phyloP scores from a whole-genome alignment of 2,888 invertebrate species.

The Stenichneumon culpator region DNA sequence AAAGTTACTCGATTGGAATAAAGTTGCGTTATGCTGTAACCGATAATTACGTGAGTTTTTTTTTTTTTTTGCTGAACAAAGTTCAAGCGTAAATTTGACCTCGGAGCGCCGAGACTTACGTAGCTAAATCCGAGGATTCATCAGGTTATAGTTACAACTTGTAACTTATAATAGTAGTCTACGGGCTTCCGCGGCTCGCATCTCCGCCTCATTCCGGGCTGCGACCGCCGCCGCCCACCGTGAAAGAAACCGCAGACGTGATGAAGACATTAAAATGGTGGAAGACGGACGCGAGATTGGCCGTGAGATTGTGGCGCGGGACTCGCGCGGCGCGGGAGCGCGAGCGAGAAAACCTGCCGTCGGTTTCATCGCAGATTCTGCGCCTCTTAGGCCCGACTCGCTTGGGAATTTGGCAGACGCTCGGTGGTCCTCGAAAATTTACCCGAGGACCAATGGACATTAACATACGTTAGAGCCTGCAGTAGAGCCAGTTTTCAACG shows the following conservation, averaged over 20 bases:
- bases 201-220: slow-evolving; percentile 40
- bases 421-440: slow-evolving; percentile 43
- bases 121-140: neutral
- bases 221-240: slow-evolving; percentile 72
- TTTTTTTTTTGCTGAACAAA: neutral
- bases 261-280: slow-evolving; percentile 81
- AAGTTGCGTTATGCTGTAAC: neutral
- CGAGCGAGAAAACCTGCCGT: slow-evolving; percentile 33
- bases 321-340: slow-evolving; percentile 46
- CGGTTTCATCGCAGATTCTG: slow-evolving; percentile 5
- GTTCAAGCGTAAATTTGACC: neutral
- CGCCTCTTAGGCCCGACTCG: slow-evolving; percentile 9
- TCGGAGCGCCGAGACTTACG: neutral
- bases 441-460: neutral
- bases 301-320: slow-evolving; percentile 72
- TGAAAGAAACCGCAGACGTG: slow-evolving; percentile 75
- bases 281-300: slow-evolving; percentile 77
- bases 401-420: slow-evolving; percentile 56
- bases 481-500: neutral
- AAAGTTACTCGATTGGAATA: slow-evolving; percentile 54
- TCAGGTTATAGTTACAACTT: neutral
- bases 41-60: neutral
- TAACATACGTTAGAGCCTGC: neutral
- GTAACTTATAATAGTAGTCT: neutral
- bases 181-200: slow-evolving; percentile 38